Evolutionary conservation across 2,888 invertebrate genomes (phyloP), one percentile per base, ranked within the genome.

Genomic region (Agriotes lineatus): DNA sequence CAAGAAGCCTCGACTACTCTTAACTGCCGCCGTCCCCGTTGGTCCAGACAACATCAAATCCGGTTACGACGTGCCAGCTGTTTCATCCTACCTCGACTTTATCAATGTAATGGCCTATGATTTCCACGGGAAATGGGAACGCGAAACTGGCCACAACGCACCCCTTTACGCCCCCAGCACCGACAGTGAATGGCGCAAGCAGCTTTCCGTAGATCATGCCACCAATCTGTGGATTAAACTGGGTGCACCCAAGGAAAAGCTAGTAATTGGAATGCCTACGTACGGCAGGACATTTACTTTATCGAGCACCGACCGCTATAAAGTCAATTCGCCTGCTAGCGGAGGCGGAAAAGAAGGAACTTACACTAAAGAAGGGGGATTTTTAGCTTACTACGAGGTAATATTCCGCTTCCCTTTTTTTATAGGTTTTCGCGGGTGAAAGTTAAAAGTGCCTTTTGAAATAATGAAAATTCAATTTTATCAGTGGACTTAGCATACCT

Each of bases 51-150:
- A 96, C 83, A 91, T 96, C 72, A 93, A 93, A 82, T 91, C 92
- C 39, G 96, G 96, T 57, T 96, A 96, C 78, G 96, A 96, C 82
- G 96, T 96, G 0, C 96, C 96, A 0, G 95, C 95, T 50, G 95
- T 96, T 1, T 93, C 96, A 60, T 92, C 96, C 74, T 96, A 96
- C 79, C 83, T 96, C 79, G 96, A 96, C 86, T 96, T 96, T 84
- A 95, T 96, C 79, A 96, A 96, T 83, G 82, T 96, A 71, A 96
- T 96, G 96, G 96, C 96, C 0, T 96, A 96, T 87, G 96, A 96
- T 85, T 96, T 96, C 87, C 96, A 96, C 84, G 96, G 96, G 37
- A 96, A 96, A 85, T 96, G 96, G 96, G 96, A 96, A 83, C 88
- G 90, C 10, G 94, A 96, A 84, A 94, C 95, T 0, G 96, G 96